Evolutionary conservation across 2,797 vertebrate species (phyloP).

Genomic region (Schizothorax lantsangensis): DNA sequence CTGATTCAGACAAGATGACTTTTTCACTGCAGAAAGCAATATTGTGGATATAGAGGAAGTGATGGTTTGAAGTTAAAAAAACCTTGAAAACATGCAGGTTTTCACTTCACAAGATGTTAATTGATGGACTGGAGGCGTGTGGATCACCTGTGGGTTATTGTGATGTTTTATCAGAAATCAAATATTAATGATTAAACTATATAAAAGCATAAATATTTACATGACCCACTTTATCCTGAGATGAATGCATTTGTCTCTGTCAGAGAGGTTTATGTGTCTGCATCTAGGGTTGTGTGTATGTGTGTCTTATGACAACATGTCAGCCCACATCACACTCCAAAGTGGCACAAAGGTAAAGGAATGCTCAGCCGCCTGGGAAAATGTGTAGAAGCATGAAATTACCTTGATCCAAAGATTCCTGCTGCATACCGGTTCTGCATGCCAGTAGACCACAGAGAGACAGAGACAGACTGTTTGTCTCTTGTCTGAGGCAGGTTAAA

Average conservation of each 20-base stretch:
- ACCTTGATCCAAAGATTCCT: constrained; percentile 85
- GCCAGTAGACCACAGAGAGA: constrained; percentile 53
- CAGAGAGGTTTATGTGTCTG: background rate
- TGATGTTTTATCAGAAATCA: background rate
- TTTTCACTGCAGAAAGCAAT: background rate
- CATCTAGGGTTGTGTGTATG: background rate
- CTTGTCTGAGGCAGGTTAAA: constrained; percentile 1
- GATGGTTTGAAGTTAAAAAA: background rate
- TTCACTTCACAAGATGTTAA: background rate
- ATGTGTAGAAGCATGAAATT: constrained; percentile 83
- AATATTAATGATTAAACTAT: background rate
- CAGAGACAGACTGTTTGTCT: constrained; percentile 32
- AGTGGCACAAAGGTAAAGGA: constrained; percentile 77
- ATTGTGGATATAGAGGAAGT: background rate
- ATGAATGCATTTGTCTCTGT: background rate
- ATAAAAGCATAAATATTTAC: constrained; percentile 23
- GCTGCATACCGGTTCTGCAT: constrained; percentile 78
- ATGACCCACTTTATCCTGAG: background rate
- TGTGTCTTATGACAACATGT: constrained; percentile 76
- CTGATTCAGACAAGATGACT: background rate
- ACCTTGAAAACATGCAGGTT: background rate
- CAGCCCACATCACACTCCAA: constrained; percentile 74
- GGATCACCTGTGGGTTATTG: background rate
- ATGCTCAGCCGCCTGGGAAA: constrained; percentile 78
- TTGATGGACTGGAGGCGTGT: background rate